Percentiles rank a stretch among this genome's conserved stretches.
These are phyloP conservation scores for Junco hyemalis DNA, from an alignment of 2,113 vertebrate species.

Conservation along the genomic window DNA sequence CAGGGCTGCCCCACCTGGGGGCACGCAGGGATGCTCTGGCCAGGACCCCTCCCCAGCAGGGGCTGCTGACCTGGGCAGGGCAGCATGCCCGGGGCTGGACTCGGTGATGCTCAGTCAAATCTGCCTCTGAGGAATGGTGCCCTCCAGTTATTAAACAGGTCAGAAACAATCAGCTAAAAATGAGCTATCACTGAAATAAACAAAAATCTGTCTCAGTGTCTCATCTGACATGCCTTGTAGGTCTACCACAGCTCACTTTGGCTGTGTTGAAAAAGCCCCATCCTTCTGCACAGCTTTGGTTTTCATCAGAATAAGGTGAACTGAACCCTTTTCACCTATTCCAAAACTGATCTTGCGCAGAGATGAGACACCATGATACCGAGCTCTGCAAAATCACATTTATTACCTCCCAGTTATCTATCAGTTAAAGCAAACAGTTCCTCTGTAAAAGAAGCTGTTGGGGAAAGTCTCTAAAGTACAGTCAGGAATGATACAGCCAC, in stretches of 20 bases:
- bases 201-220: background rate
- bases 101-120: background rate
- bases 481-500: background rate
- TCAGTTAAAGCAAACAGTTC: background rate
- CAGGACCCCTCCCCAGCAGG: rapidly evolving
- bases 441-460: background rate
- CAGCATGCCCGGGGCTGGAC: rapidly evolving
- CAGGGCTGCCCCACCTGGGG: too few relatives aligned
- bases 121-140: background rate
- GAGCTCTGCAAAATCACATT: background rate
- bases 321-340: background rate
- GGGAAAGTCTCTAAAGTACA: background rate
- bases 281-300: background rate
- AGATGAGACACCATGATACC: background rate
- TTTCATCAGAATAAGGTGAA: background rate
- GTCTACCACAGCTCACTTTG: rapidly evolving
- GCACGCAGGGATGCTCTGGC: too few relatives aligned
- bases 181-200: too few relatives aligned
- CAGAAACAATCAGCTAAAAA: too few relatives aligned
- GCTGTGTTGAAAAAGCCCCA: background rate
- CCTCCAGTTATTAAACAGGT: background rate
- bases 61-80: background rate
- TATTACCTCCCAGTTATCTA: background rate
- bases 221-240: background rate
- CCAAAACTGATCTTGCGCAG: background rate